Base-by-base conservation (phyloP, 2,113 vertebrate species). In the Apteryx mantelli region DNA sequence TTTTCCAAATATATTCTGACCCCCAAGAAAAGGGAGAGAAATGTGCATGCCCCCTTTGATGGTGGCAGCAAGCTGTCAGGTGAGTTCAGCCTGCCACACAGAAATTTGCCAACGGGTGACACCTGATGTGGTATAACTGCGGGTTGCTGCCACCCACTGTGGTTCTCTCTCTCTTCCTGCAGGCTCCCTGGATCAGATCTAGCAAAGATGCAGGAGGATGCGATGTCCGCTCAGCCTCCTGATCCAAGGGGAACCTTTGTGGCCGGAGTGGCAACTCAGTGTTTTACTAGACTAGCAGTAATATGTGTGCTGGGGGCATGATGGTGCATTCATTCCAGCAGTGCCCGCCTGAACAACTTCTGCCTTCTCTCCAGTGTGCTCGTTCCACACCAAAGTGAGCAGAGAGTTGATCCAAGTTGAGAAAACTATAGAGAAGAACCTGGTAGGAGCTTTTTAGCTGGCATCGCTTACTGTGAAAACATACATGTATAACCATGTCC, bases 91-190 rank as follows among this genome's bases (percentile, higher is more conserved):
- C 40, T 46, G 40, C 25, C 5, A 7, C 21, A 4, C 24, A 46
- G 36, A 61, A 61, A 22, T 63, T 63, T n/a, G 30, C 17, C 32
- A 17, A 34, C 10, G 32, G 53, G 22, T 79, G 36, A 58, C 8
- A 21, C 38, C 34, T 74, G 18, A 21, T 60, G 53, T 55, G 0
- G 46, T 0, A 0, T 42, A 85, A n/a, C 70, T 87, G 71, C 28
- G 56, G 44, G 38, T 53, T 80, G n/a, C 36, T 75, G 48, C n/a
- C 32, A 20, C n/a, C 5, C 6, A 34, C 56, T 34, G 56, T 60
- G 32, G 0, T 46, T n/a, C 26, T 75, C 56, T 52, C 14, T 77
- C 24, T 91, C 13, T n/a, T 87, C 30, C 40, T 63, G 28, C 21
- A 74, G 64, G 38, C 38, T 65, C 15, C 64, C 55, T 73, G 48